Conservation (phyloP, 2,113 vertebrate species). For the Salvelinus sp. region DNA sequence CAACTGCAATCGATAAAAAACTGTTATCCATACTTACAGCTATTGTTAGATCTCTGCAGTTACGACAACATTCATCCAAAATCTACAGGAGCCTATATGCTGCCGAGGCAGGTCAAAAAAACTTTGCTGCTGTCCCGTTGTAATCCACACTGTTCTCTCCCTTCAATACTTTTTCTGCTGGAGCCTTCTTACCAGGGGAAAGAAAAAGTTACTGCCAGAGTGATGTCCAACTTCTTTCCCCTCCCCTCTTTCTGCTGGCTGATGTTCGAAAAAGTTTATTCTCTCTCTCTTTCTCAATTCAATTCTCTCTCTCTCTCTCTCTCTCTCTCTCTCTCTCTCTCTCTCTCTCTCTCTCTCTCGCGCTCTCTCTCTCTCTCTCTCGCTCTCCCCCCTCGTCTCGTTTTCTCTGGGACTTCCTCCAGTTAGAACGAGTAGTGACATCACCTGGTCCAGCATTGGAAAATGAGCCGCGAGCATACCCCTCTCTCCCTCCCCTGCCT, state of each 20-base stretch:
- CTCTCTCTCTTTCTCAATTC: not conserved
- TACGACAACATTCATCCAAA: slow-evolving; percentile 67
- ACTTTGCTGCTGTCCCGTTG: slow-evolving; percentile 4
- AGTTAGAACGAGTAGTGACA: slow-evolving; percentile 54
- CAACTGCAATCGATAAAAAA: slow-evolving; percentile 12
- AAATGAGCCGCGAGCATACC: slow-evolving; percentile 48
- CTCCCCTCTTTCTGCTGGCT: slow-evolving; percentile 42
- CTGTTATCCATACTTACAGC: slow-evolving; percentile 65
- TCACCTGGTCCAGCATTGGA: slow-evolving; percentile 57
- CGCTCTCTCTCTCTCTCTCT: too few species aligned
- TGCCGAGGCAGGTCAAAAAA: slow-evolving; percentile 2
- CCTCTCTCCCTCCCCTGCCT: not conserved
- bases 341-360: not conserved
- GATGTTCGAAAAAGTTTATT: slow-evolving; percentile 34
- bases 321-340: too few species aligned
- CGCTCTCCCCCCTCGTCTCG: not conserved
- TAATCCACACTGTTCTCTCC: slow-evolving; percentile 60
- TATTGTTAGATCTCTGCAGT: slow-evolving; percentile 58
- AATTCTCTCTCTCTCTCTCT: too few species aligned
- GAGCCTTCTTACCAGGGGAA: slow-evolving; percentile 48
- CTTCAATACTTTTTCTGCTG: slow-evolving; percentile 30
- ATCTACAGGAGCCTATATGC: slow-evolving; percentile 19
- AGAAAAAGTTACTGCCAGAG: slow-evolving; percentile 60
- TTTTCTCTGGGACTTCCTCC: slow-evolving; percentile 49
- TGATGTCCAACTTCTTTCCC: slow-evolving; percentile 67